A percentile compares a stretch with the other conserved stretches of the same genome.
Conservation (phyloP, 1,140 invertebrate species). For the Tachypleus tridentatus region DNA sequence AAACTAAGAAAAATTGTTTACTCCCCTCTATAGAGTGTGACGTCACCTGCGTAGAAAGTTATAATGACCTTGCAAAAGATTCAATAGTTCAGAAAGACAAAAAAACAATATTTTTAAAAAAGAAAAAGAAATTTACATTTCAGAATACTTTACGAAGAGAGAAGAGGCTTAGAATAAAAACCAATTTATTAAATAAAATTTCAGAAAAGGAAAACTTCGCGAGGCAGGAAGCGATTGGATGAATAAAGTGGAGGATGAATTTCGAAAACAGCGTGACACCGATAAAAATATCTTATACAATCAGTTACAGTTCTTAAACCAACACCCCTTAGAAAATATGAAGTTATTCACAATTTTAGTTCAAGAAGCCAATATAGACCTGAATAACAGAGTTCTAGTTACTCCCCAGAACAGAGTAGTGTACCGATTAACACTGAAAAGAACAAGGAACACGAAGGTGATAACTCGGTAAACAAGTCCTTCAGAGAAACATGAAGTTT, state of each 20-base stretch:
- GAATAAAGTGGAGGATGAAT: slow-evolving; percentile 57
- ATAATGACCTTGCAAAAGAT: too few relatives aligned
- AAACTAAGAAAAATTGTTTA: slow-evolving; percentile 33
- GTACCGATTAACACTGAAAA: too few relatives aligned
- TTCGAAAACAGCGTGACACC: slow-evolving; percentile 53
- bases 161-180: background rate
- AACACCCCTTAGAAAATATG: slow-evolving; percentile 10
- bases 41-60: slow-evolving; percentile 12
- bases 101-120: slow-evolving; percentile 3
- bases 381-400: background rate
- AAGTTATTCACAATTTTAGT: slow-evolving; percentile 9
- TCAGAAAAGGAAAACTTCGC: slow-evolving; percentile 3
- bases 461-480: too few relatives aligned
- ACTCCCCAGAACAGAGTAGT: too few relatives aligned
- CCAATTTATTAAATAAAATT: background rate
- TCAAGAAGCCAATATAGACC: slow-evolving; percentile 12
- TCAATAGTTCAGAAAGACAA: background rate
- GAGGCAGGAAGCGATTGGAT: slow-evolving; percentile 33
- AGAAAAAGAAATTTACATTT: background rate
- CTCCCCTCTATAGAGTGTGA: slow-evolving; percentile 63
- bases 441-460: too few relatives aligned
- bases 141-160: slow-evolving; percentile 1
- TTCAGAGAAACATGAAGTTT: too few relatives aligned
- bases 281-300: slow-evolving; percentile 62
- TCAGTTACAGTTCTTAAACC: slow-evolving; percentile 34